Conservation (phyloP, 2,113 vertebrate genomes). For the Heterochromis multidens region DNA sequence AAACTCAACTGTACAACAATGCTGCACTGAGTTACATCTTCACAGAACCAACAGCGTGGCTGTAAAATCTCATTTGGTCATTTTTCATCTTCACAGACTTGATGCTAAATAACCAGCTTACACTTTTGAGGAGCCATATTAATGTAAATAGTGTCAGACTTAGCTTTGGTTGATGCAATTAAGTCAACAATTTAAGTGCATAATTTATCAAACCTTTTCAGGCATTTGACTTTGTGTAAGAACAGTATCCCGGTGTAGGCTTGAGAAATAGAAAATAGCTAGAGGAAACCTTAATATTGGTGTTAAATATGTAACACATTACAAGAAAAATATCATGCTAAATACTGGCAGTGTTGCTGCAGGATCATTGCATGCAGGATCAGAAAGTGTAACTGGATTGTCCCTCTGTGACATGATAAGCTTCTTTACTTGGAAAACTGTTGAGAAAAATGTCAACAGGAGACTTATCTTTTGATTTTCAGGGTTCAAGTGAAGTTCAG, state of each 20-base stretch:
- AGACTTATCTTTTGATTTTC: not conserved
- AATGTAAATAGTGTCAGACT: too few relatives aligned
- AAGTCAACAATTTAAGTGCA: not conserved
- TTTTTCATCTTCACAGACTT: too few relatives aligned
- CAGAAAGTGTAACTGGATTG: not conserved
- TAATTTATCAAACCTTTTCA: not conserved
- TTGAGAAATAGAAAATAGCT: not conserved
- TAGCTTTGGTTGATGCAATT: not conserved
- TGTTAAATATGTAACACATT: not conserved
- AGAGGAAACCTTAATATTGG: not conserved
- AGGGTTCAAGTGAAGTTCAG: constrained; percentile 17
- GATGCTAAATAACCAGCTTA: too few relatives aligned
- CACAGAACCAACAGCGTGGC: too few relatives aligned
- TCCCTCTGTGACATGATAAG: constrained; percentile 7
- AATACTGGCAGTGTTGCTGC: not conserved
- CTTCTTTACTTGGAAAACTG: constrained; percentile 9
- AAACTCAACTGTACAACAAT: too few relatives aligned
- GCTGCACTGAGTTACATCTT: too few relatives aligned
- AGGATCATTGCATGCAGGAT: not conserved
- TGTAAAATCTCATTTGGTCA: too few relatives aligned
- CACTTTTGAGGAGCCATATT: too few relatives aligned
- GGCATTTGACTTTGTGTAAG: not conserved
- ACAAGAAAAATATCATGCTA: not conserved
- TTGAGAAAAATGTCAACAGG: constrained; percentile 4
- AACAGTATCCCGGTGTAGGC: not conserved